Conservation (phyloP, 2,113 vertebrate genomes). For the Coregonus clupeaformis region DNA sequence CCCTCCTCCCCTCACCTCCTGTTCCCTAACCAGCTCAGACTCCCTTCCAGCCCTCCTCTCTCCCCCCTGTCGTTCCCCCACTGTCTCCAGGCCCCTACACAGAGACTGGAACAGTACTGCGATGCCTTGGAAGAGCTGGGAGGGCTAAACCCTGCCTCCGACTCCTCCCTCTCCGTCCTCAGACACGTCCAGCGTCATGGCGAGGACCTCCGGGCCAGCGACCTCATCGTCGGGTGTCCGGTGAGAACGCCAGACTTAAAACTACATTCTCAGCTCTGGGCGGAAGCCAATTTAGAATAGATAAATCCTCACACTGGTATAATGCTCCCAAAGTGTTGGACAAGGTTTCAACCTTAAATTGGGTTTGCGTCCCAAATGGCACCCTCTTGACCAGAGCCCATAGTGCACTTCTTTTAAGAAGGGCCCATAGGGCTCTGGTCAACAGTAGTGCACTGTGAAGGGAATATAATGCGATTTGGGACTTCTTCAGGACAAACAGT, state of each 20-base stretch:
- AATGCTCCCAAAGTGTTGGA: no score
- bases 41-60: slow-evolving; percentile 59
- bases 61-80: slow-evolving; percentile 71
- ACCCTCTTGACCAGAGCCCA: no score
- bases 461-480: no score
- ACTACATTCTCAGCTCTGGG: no score
- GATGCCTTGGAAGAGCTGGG: slow-evolving; percentile 83
- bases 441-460: no score
- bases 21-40: slow-evolving; percentile 60
- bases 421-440: no score
- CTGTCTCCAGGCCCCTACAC: slow-evolving; percentile 78
- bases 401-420: no score
- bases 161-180: slow-evolving; percentile 80
- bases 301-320: no score
- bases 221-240: slow-evolving; percentile 86
- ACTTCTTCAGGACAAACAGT: no score
- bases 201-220: slow-evolving; percentile 84
- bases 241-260: slow-evolving; percentile 60
- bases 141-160: slow-evolving; percentile 77
- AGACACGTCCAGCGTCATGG: slow-evolving; percentile 81
- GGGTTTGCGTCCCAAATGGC: no score
- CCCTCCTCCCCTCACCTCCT: slow-evolving; percentile 1
- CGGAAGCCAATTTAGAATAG: no score
- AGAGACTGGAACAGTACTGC: slow-evolving; percentile 81
- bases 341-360: no score